A percentile compares a stretch with the other conserved stretches of the same genome.
Conservation (phyloP, 2,797 vertebrate genomes). For the Phataginus tetradactyla region DNA sequence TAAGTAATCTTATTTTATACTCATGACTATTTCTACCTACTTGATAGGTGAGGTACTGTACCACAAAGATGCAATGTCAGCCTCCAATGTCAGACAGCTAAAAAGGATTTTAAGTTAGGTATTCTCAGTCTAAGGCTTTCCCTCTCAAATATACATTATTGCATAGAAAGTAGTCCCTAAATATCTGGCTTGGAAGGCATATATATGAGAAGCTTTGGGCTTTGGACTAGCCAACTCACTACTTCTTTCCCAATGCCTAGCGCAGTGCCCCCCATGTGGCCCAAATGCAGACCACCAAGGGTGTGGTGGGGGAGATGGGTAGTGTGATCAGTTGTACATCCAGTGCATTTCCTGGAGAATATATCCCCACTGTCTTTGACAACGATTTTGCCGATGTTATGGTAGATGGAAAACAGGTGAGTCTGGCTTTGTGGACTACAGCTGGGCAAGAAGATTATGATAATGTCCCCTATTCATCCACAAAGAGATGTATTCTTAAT, state of each 20-base stretch:
- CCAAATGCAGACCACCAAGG: constrained; percentile 93
- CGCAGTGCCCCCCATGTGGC: background rate
- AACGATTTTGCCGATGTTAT: constrained; percentile 96
- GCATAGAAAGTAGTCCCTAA: background rate
- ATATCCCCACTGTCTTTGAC: constrained; percentile 95
- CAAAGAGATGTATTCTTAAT: background rate
- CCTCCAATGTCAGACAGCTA: background rate
- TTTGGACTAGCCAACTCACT: background rate
- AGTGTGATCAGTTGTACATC: constrained; percentile 96
- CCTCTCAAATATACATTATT: background rate
- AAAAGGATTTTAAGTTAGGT: background rate
- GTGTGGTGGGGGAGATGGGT: constrained; percentile 94
- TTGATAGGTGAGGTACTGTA: background rate
- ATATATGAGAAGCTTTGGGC: background rate
- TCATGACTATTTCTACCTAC: background rate
- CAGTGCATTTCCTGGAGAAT: constrained; percentile 95
- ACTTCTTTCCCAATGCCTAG: constrained; percentile 57
- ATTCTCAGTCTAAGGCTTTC: background rate
- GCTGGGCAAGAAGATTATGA: background rate
- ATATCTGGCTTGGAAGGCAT: background rate
- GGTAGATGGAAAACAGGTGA: constrained; percentile 95
- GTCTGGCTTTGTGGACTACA: constrained; percentile 88
- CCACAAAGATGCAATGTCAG: background rate
- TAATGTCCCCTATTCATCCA: background rate
- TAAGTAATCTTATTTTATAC: background rate